Evolutionary conservation across 2,888 invertebrate species (phyloP).

Genomic region (Polydrusus cervinus): DNA sequence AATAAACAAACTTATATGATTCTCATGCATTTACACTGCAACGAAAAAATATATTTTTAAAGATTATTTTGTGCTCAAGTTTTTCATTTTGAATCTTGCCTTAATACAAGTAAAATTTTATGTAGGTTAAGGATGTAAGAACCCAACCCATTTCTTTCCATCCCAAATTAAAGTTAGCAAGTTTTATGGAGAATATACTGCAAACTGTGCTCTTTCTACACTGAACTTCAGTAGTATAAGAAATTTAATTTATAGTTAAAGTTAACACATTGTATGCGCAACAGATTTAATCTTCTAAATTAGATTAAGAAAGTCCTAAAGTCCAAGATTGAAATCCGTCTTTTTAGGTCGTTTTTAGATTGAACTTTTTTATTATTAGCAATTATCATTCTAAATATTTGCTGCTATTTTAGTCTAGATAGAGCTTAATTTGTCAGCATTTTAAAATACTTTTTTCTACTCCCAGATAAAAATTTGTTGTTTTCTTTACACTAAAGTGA

Average conservation of each 20-base stretch:
- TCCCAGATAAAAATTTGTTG: too few species aligned
- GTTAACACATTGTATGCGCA: conserved; percentile 6
- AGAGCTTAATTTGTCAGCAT: too few species aligned
- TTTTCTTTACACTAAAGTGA: too few species aligned
- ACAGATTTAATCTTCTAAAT: conserved; percentile 8
- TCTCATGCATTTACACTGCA: too few species aligned
- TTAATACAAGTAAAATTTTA: neutral
- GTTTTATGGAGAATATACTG: neutral
- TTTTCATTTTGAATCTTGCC: neutral
- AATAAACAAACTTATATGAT: too few species aligned
- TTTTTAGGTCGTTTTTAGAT: neutral
- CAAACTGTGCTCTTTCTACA: neutral
- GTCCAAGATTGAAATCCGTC: neutral
- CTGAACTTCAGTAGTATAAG: neutral
- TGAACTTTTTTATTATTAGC: neutral
- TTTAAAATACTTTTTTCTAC: too few species aligned
- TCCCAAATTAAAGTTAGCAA: neutral
- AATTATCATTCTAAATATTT: too few species aligned
- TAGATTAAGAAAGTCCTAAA: neutral
- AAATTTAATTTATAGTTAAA: conserved; percentile 13
- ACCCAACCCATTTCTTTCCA: neutral
- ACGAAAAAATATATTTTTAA: too few species aligned
- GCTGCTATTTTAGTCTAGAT: too few species aligned
- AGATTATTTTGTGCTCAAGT: too few species aligned
- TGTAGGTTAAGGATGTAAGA: neutral